phyloP scores from a whole-genome alignment of 2,113 vertebrate species.

The Macquaria australasica region DNA sequence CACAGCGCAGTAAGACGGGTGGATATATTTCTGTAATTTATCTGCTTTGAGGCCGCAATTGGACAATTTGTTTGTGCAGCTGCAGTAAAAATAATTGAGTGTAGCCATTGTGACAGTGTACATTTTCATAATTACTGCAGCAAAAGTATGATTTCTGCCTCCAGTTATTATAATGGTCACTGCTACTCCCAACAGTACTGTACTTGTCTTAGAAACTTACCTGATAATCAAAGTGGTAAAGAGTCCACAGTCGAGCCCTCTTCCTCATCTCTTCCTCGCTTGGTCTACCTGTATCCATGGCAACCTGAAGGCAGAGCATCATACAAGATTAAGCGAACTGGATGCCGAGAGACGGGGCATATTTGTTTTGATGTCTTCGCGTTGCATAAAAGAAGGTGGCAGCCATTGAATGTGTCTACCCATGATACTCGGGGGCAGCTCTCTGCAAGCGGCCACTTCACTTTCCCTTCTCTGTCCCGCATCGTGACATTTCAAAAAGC shows the following conservation, averaged over 20 bases:
- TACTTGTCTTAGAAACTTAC: conserved; percentile 12
- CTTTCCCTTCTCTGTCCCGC: background rate
- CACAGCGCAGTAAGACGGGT: background rate
- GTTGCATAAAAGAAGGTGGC: conserved; percentile 35
- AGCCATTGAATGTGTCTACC: conserved; percentile 37
- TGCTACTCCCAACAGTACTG: conserved; percentile 16
- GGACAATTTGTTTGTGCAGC: conserved; percentile 45
- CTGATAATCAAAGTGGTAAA: conserved; percentile 15
- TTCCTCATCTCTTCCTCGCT: background rate
- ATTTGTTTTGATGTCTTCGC: conserved; percentile 64
- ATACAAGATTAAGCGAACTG: conserved; percentile 39
- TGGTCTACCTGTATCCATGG: conserved; percentile 74
- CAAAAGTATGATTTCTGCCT: conserved; percentile 24
- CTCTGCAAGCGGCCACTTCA: conserved; percentile 26
- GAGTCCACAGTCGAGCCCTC: background rate
- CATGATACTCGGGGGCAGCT: conserved; percentile 37
- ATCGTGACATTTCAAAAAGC: conserved; percentile 52
- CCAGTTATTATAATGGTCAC: conserved; percentile 35
- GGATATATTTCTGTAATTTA: background rate
- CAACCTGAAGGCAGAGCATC: conserved; percentile 62
- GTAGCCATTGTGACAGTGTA: conserved; percentile 2
- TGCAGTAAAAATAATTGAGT: conserved; percentile 16
- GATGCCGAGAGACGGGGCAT: conserved; percentile 33
- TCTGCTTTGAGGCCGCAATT: conserved; percentile 43
- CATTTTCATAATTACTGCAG: conserved; percentile 53